Conservation (phyloP, 2,888 invertebrate species). For the Adelognathus sp. region DNA sequence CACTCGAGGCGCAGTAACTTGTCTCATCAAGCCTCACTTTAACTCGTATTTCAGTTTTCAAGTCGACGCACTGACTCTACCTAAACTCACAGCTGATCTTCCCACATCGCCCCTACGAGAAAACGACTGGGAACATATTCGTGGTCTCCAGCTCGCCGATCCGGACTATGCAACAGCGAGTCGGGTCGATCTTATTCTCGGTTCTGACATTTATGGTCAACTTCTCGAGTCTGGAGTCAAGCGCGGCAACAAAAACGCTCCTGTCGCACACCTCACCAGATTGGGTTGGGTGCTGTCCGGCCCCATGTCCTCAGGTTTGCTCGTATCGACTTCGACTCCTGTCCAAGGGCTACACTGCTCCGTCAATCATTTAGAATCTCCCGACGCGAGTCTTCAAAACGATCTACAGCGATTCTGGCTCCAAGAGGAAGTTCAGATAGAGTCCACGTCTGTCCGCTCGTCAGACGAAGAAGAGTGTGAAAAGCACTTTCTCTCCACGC, state of each 20-base stretch:
- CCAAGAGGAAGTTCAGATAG: constrained; percentile 17
- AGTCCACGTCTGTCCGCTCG: constrained; percentile 10
- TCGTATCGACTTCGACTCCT: neutral
- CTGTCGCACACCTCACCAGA: constrained; percentile 16
- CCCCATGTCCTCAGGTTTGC: neutral
- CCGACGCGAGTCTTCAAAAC: neutral
- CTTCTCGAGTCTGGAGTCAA: neutral
- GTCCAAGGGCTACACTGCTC: constrained; percentile 6
- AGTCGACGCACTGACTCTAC: constrained; percentile 2
- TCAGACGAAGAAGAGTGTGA: constrained; percentile 12
- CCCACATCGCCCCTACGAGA: constrained; percentile 9
- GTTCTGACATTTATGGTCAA: constrained; percentile 30
- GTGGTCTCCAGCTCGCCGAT: constrained; percentile 32
- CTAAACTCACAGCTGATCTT: neutral
- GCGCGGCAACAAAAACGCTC: neutral
- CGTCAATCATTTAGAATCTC: neutral
- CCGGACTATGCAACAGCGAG: constrained; percentile 3
- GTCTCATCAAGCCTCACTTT: neutral
- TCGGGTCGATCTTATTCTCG: constrained; percentile 19
- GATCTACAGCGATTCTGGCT: constrained; percentile 17
- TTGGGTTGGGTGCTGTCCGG: constrained; percentile 32
- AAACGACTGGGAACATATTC: constrained; percentile 19
- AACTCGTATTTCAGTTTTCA: constrained; percentile 7
- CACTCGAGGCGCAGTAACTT: neutral
- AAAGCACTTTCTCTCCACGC: constrained; percentile 8